A percentile compares a stretch with the other conserved stretches of the same genome.
Conservation (phyloP, 2,888 invertebrate genomes). For the Sinotaia quadrata region DNA sequence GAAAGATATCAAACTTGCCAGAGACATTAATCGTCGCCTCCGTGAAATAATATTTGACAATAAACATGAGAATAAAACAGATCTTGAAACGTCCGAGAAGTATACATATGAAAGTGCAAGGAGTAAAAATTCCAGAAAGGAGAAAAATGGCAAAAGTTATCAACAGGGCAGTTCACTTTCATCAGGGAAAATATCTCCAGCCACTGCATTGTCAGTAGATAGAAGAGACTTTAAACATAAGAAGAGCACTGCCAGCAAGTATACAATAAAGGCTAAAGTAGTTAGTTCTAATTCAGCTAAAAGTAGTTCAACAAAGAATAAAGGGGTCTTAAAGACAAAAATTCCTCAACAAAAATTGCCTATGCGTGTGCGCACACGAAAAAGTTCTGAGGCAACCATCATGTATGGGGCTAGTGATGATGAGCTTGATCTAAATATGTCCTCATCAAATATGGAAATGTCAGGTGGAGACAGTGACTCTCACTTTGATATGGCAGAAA, state of each 20-base stretch:
- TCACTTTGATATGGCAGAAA: too few species aligned
- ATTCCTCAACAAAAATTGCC: too few species aligned
- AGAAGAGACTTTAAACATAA: too few species aligned
- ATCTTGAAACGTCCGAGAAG: background rate
- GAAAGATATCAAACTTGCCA: slow-evolving; percentile 1
- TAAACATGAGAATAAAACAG: background rate
- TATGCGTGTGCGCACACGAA: background rate
- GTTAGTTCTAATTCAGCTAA: background rate
- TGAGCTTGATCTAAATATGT: background rate
- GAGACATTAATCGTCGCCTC: background rate
- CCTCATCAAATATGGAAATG: background rate
- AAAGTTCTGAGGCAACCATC: slow-evolving; percentile 17
- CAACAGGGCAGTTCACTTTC: background rate
- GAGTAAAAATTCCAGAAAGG: background rate
- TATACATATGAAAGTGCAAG: too few species aligned
- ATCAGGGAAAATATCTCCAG: background rate
- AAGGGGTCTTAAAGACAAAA: too few species aligned
- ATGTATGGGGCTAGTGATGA: slow-evolving; percentile 22
- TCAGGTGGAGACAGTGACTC: background rate
- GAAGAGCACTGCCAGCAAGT: background rate
- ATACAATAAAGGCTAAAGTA: background rate
- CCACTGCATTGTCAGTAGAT: background rate
- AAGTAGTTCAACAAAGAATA: too few species aligned
- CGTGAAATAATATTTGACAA: background rate
- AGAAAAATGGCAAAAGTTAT: background rate